Evolutionary conservation across 2,797 vertebrate species (phyloP).

Genomic region (Morelia viridis): DNA sequence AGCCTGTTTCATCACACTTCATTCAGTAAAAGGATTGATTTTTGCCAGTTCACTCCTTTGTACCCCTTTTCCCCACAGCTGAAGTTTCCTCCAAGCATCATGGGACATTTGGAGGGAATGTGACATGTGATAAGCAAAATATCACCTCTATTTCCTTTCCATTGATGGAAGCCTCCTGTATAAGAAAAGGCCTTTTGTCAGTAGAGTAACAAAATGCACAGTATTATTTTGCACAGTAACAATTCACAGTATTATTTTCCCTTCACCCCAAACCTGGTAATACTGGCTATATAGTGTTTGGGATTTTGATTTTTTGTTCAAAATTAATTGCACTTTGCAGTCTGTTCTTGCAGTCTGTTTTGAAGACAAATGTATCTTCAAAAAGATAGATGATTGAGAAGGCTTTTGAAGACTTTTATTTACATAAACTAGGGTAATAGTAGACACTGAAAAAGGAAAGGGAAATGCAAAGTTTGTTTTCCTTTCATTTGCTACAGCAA

Average conservation of each 20-base stretch:
- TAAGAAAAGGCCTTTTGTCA: not conserved
- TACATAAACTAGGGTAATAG: conserved; percentile 59
- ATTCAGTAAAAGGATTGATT: not conserved
- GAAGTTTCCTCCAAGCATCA: not conserved
- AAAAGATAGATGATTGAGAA: conserved; percentile 56
- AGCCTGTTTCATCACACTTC: not conserved
- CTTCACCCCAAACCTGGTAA: conserved; percentile 1
- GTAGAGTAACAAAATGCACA: not conserved
- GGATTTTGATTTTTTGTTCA: conserved; percentile 45
- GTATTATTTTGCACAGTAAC: not conserved
- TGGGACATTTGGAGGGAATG: not conserved
- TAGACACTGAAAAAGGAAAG: conserved; percentile 64
- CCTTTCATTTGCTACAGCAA: conserved; percentile 73
- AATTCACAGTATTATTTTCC: not conserved
- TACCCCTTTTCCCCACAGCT: not conserved
- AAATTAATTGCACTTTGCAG: conserved; percentile 48
- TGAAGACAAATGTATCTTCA: conserved; percentile 30
- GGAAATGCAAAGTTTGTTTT: conserved; percentile 70
- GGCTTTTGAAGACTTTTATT: conserved; percentile 62
- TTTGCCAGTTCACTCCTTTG: not conserved
- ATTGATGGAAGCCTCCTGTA: not conserved
- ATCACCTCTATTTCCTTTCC: not conserved
- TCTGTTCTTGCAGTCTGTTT: conserved; percentile 50
- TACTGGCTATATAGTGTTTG: conserved; percentile 16
- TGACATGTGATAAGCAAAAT: too few species aligned